Percentiles rank a stretch among this genome's conserved stretches.
Conservation (phyloP, 1,140 invertebrate species). For the Ceratosolen solmsi region DNA sequence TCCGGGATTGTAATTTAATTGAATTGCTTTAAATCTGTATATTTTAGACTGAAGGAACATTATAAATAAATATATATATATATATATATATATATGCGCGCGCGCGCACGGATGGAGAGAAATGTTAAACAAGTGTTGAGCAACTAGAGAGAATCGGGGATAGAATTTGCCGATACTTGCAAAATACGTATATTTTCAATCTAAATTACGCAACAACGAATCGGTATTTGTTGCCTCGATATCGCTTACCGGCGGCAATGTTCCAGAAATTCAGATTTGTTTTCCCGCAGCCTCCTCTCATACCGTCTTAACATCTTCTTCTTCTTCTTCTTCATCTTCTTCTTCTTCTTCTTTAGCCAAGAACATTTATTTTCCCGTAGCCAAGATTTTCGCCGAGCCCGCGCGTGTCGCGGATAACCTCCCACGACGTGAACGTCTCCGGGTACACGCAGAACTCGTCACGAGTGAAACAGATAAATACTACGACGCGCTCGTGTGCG, state of each 20-base stretch:
- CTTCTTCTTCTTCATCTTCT: no score
- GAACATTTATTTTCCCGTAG: constrained; percentile 33
- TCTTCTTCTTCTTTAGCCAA: no score
- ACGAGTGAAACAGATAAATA: neutral
- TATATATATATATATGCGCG: no score
- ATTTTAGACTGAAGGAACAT: no score
- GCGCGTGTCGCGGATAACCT: neutral
- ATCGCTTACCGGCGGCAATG: neutral
- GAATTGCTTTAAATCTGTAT: no score
- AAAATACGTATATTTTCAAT: neutral
- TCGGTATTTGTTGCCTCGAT: neutral
- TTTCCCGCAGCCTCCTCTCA: neutral
- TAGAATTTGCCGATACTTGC: neutral
- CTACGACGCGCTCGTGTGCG: no score
- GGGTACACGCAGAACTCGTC: neutral
- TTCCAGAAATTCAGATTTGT: neutral
- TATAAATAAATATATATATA: no score
- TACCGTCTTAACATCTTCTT: constrained; percentile 1
- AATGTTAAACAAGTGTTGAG: no score
- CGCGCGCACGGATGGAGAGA: no score
- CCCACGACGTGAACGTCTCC: neutral
- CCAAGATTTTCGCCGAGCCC: constrained; percentile 33
- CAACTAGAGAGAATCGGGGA: no score
- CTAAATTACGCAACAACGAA: neutral
- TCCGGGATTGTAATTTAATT: no score